These are phyloP conservation scores for Mus musculus DNA, from an alignment of 2,113 vertebrate species.

Conservation along the genomic window GRCm39 chr1:169775501-169776000, in stretches of 20 bases:
- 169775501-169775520: not conserved
- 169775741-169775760: not conserved
- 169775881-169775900: no score
- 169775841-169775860: not conserved
- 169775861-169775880: not conserved
- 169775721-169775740: not conserved
- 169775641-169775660: not conserved
- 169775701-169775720: not conserved
- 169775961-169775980: not conserved
- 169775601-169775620: not conserved
- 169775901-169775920: not conserved
- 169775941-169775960: no score
- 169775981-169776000: not conserved
- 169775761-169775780: not conserved
- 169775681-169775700: not conserved
- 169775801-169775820: not conserved
- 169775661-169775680: not conserved
- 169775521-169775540: fast-evolving
- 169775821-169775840: not conserved
- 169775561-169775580: not conserved
- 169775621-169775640: not conserved
- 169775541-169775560: not conserved
- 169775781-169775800: not conserved
- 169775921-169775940: not conserved
- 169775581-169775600: not conserved